phyloP scores from a whole-genome alignment of 2,888 invertebrate species.

The Raillietiella orientalis region DNA sequence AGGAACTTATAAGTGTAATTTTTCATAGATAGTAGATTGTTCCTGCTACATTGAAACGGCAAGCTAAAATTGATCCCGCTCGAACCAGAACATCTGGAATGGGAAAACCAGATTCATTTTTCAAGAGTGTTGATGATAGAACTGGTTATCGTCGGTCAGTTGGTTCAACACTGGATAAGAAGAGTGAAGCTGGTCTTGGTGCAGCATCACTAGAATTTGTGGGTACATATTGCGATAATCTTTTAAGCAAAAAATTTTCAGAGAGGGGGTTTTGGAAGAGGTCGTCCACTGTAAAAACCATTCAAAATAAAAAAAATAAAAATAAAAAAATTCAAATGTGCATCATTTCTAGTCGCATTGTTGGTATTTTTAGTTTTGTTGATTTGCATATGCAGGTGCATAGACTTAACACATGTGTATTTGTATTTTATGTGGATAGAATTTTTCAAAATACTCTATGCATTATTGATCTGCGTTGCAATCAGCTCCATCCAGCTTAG shows the following conservation, averaged over 20 bases:
- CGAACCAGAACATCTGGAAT: slow-evolving; percentile 29
- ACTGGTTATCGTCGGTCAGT: slow-evolving; percentile 46
- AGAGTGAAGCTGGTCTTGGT: slow-evolving; percentile 86
- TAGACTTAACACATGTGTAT: too few relatives aligned
- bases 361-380: too few relatives aligned
- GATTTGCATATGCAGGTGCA: too few relatives aligned
- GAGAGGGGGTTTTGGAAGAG: slow-evolving; percentile 50
- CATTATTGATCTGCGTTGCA: too few relatives aligned
- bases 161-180: slow-evolving; percentile 50
- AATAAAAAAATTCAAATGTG: too few relatives aligned
- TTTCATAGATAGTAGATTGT: slow-evolving; percentile 65
- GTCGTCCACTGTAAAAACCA: too few relatives aligned
- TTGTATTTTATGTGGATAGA: too few relatives aligned
- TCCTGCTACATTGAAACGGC: slow-evolving; percentile 80
- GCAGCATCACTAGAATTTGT: slow-evolving; percentile 56
- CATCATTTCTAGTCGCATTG: too few relatives aligned
- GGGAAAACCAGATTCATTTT: slow-evolving; percentile 27
- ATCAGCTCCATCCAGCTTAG: too few relatives aligned
- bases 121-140: slow-evolving; percentile 32
- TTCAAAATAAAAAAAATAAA: too few relatives aligned
- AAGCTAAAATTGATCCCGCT: slow-evolving; percentile 49
- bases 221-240: slow-evolving; percentile 13
- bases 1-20: too few relatives aligned
- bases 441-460: too few relatives aligned
- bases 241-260: slow-evolving; percentile 15